Conservation (phyloP, 1,140 invertebrate genomes). For the Listronotus bonariensis region DNA sequence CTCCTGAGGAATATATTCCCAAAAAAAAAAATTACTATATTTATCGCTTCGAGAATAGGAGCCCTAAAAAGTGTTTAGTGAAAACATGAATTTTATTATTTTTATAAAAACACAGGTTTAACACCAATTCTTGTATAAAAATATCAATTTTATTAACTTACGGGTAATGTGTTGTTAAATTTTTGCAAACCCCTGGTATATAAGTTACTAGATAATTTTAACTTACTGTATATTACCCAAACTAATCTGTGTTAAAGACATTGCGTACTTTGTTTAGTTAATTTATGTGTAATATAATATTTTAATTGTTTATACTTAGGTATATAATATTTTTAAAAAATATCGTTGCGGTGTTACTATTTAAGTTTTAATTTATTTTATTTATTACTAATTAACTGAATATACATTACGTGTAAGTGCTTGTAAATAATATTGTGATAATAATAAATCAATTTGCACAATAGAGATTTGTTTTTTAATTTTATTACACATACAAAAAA, state of each 20-base stretch:
- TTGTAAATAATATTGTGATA: conserved; percentile 56
- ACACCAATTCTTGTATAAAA: too few species aligned
- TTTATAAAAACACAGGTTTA: too few species aligned
- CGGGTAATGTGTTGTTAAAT: too few species aligned
- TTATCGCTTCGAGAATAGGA: too few species aligned
- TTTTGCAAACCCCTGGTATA: too few species aligned
- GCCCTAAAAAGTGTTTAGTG: too few species aligned
- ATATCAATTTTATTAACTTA: too few species aligned
- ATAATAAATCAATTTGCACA: conserved; percentile 53
- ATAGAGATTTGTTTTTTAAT: conserved; percentile 4
- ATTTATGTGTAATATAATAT: conserved; percentile 11
- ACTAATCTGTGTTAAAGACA: neutral
- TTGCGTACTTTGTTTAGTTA: neutral
- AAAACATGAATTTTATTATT: too few species aligned
- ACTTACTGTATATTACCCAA: conserved; percentile 1
- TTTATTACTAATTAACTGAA: conserved; percentile 46
- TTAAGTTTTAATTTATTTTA: conserved; percentile 31
- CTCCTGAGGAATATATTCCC: too few species aligned
- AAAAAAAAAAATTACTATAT: too few species aligned
- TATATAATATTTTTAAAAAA: conserved; percentile 30
- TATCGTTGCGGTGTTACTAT: conserved; percentile 32
- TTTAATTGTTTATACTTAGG: conserved; percentile 35
- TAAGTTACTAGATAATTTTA: too few species aligned
- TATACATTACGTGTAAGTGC: conserved; percentile 52
- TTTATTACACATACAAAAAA: too few species aligned